Base-by-base conservation (phyloP, 2,113 vertebrate genomes). In the Glaucomys volans region DNA sequence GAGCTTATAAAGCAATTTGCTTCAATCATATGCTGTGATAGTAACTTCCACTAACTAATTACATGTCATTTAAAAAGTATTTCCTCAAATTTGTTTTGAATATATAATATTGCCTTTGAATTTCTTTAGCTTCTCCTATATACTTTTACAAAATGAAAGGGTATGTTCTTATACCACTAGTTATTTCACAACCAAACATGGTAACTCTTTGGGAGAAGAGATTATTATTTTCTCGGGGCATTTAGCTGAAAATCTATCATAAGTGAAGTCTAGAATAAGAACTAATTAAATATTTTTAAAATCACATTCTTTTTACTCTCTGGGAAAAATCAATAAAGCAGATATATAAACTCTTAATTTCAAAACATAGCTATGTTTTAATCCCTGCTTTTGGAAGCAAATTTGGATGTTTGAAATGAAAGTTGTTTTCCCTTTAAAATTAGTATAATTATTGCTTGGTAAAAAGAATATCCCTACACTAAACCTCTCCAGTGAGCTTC, bases 61-160 rank as follows among this genome's bases (percentile, higher is more conserved):
- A 97, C 90, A 52, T 95, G 84, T 88, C 66, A 93, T 97, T 91
- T 97, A 97, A 83, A 81, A 98, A 98, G 98, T 75, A 69, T 86
- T 96, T 76, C 95, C 91, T 97, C 93, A 97, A 90, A 98, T 97
- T 40, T 92, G 82, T 93, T 86, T 95, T 80, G 92, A 75, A 96
- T 96, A 96, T 85, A 66, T 86, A 93, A 98, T 95, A 96, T 94
- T 90, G 87, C 75, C 97, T 98, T 98, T 98, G 97, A 98, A 97
- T 98, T 98, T 98, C 97, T 97, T 98, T 97, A 88, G 95, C 80
- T 91, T 95, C 96, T 95, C 91, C 86, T 92, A 95, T 97, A 94
- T 97, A 98, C 98, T 96, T 96, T 75, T 97, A 87, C 97, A 98
- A 98, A 98, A 98, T 97, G 96, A 98, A 97, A 97, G 96, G 89